Evolutionary conservation across 2,888 invertebrate genomes (phyloP).

Genomic region (Erebia epiphron): DNA sequence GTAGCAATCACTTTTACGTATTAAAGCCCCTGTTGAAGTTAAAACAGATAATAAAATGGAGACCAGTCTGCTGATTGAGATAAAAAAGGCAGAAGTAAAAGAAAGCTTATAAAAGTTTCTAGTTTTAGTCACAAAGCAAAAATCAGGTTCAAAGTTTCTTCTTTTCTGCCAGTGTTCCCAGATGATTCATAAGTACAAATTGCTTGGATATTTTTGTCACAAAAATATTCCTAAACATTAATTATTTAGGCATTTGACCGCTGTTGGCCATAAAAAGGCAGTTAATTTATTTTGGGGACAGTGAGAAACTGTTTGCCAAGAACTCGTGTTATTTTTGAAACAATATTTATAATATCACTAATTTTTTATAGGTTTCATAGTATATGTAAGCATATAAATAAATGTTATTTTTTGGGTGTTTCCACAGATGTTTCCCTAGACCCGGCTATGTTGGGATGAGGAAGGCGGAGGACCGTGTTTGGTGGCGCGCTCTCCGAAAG

Average conservation of each 20-base stretch:
- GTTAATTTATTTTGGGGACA: conserved; percentile 32
- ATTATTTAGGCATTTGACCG: conserved; percentile 26
- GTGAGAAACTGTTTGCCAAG: conserved; percentile 24
- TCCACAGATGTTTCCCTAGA: too few relatives aligned
- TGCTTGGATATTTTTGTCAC: neutral
- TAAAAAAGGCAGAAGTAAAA: too few relatives aligned
- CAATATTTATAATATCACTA: neutral
- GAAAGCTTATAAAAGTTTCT: too few relatives aligned
- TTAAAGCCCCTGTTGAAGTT: too few relatives aligned
- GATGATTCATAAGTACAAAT: neutral
- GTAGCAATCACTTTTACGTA: too few relatives aligned
- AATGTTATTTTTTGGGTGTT: neutral
- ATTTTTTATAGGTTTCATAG: neutral
- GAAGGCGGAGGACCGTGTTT: too few relatives aligned
- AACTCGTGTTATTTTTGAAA: neutral
- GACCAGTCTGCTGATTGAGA: too few relatives aligned
- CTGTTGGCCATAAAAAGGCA: conserved; percentile 25
- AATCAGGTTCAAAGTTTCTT: neutral
- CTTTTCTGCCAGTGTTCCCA: neutral
- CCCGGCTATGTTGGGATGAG: too few relatives aligned
- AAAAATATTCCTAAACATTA: conserved; percentile 25
- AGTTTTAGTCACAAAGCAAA: neutral
- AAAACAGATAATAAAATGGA: too few relatives aligned
- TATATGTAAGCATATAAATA: neutral
- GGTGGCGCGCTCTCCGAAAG: too few relatives aligned